Evolutionary conservation across 2,888 invertebrate genomes (phyloP).

Genomic region (Apoderus coryli): DNA sequence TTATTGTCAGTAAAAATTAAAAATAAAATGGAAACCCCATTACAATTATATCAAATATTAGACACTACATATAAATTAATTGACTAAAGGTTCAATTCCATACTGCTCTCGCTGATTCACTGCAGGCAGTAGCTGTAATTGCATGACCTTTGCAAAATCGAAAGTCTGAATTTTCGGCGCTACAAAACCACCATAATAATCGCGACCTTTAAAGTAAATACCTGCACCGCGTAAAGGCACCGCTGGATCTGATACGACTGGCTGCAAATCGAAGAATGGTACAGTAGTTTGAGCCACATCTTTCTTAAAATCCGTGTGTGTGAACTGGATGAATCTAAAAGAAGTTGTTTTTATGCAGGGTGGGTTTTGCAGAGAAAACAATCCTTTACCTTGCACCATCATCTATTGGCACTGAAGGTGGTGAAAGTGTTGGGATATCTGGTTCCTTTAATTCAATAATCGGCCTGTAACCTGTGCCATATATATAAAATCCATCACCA

Average conservation of each 20-base stretch:
- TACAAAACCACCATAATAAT: conserved; percentile 60
- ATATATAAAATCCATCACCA: neutral
- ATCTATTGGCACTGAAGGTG: conserved; percentile 17
- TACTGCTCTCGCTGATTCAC: too few relatives aligned
- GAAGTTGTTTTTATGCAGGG: too few relatives aligned
- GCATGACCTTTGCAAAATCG: conserved; percentile 51
- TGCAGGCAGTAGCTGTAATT: too few relatives aligned
- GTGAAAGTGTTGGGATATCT: conserved; percentile 48
- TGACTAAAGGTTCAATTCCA: too few relatives aligned
- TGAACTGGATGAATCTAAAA: conserved; percentile 27
- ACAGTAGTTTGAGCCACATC: conserved; percentile 72
- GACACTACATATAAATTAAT: too few relatives aligned
- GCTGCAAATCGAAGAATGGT: conserved; percentile 66
- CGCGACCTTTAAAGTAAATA: conserved; percentile 55
- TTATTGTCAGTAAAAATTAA: too few relatives aligned
- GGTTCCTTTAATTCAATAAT: conserved; percentile 42
- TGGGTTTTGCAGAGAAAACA: too few relatives aligned
- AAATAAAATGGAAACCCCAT: too few relatives aligned
- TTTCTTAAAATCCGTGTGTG: conserved; percentile 48
- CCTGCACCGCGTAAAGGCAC: conserved; percentile 60
- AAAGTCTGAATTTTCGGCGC: conserved; percentile 61
- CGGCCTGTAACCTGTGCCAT: conserved; percentile 30
- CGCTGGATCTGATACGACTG: conserved; percentile 48
- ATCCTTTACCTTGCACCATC: too few relatives aligned
- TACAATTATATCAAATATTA: too few relatives aligned